Percentiles rank a stretch among this genome's conserved stretches.
phyloP scores from a whole-genome alignment of 1,140 invertebrate species.

The Prorops nasuta region DNA sequence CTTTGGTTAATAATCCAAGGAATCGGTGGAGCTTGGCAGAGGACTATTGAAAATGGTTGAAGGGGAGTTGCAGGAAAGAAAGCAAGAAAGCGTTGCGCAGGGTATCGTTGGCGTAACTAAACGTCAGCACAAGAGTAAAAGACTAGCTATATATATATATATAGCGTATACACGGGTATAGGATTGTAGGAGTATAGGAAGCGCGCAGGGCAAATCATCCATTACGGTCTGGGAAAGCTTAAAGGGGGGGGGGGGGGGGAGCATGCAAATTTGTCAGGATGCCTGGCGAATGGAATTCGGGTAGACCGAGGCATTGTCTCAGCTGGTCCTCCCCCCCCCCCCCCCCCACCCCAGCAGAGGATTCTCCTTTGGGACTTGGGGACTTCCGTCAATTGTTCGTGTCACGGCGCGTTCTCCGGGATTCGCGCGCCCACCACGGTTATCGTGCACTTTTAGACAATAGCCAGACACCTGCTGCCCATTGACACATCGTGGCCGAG shows the following conservation, averaged over 20 bases:
- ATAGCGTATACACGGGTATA: no score
- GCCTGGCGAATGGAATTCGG: background rate
- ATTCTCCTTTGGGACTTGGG: background rate
- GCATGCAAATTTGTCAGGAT: constrained; percentile 8
- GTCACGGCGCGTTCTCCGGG: constrained; percentile 23
- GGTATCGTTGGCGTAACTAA: constrained; percentile 37
- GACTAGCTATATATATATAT: no score
- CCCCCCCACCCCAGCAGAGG: no score
- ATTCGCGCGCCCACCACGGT: constrained; percentile 14
- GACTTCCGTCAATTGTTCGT: constrained; percentile 18
- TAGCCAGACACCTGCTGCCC: constrained; percentile 24
- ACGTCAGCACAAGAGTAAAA: no score
- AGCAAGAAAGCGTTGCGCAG: constrained; percentile 17
- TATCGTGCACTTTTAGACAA: constrained; percentile 33
- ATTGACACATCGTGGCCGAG: constrained; percentile 27
- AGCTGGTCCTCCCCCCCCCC: background rate
- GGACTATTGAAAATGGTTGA: no score
- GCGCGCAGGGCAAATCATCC: no score
- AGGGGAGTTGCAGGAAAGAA: background rate
- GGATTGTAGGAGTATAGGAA: no score
- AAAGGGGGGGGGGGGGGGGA: background rate
- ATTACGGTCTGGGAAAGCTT: no score
- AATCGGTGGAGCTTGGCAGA: no score
- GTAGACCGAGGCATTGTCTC: constrained; percentile 17
- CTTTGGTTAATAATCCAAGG: no score